Evolutionary conservation across 2,113 vertebrate genomes (phyloP).

Genomic region (Leiothrix lutea): DNA sequence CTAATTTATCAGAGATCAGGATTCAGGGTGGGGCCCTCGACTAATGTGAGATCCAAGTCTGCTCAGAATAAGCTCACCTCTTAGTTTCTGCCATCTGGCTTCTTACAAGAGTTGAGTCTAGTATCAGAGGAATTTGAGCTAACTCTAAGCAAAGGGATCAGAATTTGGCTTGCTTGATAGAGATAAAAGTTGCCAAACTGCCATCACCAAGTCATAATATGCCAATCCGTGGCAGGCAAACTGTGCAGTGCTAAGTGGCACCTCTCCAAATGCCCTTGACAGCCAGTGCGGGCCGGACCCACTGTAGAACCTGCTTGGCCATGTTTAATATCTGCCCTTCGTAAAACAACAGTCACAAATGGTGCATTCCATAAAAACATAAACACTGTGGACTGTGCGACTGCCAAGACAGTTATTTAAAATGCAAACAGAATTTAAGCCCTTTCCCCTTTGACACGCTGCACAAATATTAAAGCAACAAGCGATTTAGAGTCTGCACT

Average conservation of each 20-base stretch:
- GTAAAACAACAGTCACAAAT: neutral
- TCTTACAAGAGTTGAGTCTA: neutral
- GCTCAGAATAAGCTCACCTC: neutral
- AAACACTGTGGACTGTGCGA: neutral
- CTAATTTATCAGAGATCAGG: conserved; percentile 19
- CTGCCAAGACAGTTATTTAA: conserved; percentile 13
- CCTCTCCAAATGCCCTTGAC: neutral
- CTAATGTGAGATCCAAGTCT: neutral
- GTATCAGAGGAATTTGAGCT: neutral
- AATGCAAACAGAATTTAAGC: conserved; percentile 10
- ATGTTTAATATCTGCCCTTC: neutral
- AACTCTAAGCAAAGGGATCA: neutral
- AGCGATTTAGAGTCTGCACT: neutral
- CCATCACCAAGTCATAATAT: neutral
- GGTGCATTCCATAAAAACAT: neutral
- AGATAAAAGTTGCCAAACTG: neutral
- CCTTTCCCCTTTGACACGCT: neutral
- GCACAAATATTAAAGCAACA: neutral
- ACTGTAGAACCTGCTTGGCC: neutral
- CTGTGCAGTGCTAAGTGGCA: neutral
- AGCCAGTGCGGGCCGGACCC: neutral
- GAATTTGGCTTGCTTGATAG: neutral
- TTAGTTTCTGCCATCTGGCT: neutral
- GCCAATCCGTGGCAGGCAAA: neutral
- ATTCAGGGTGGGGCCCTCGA: neutral